These are phyloP conservation scores for Psittacula echo DNA, from an alignment of 2,797 vertebrate genomes.

Conservation along the genomic window DNA sequence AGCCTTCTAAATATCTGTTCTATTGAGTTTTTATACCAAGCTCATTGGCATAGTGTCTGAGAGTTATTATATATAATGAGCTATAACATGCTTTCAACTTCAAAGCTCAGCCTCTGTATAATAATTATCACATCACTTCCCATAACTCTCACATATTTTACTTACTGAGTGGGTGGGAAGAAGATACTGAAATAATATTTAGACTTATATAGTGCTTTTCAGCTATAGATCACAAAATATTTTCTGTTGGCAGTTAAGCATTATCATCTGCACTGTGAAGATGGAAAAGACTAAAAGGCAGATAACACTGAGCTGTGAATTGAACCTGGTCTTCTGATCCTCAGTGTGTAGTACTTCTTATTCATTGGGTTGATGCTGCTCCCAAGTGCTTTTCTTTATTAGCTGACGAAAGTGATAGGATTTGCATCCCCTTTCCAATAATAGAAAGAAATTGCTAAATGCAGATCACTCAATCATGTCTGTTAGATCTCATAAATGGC, in stretches of 20 bases:
- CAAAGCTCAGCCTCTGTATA: conserved; percentile 23
- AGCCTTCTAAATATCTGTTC: background rate
- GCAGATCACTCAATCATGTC: background rate
- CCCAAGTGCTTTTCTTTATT: background rate
- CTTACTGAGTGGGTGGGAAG: conserved; percentile 23
- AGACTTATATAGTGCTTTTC: conserved; percentile 14
- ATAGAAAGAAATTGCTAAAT: background rate
- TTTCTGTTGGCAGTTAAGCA: conserved; percentile 7
- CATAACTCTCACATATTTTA: conserved; percentile 5
- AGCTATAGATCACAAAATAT: conserved; percentile 32
- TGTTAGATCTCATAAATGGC: background rate
- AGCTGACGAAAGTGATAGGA: background rate
- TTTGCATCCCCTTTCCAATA: background rate
- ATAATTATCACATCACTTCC: conserved; percentile 45
- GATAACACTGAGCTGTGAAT: background rate
- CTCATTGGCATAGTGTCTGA: background rate
- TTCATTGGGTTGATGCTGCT: background rate
- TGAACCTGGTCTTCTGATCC: background rate
- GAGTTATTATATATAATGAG: conserved; percentile 16
- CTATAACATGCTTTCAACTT: conserved; percentile 16
- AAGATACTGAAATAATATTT: conserved; percentile 57
- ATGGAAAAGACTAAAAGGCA: background rate
- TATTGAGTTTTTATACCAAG: background rate
- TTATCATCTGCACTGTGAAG: background rate
- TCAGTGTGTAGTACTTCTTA: background rate